Conservation (phyloP, 2,797 vertebrate species). For the Melanitta fusca region DNA sequence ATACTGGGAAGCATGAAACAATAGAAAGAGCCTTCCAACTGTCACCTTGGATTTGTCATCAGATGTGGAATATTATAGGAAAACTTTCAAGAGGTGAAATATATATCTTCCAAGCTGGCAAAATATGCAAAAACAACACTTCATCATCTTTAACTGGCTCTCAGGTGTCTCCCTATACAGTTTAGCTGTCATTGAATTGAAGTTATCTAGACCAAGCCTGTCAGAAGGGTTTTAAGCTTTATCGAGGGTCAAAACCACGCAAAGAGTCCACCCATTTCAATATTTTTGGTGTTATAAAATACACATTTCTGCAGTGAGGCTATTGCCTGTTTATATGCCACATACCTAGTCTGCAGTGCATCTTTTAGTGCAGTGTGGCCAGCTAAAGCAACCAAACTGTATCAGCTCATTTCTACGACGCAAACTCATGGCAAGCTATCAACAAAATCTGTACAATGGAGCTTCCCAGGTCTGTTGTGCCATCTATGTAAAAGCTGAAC, state of each 20-base stretch:
- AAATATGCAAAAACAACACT: constrained; percentile 52
- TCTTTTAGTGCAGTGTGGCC: not conserved
- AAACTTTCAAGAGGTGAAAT: constrained; percentile 59
- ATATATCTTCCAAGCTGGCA: constrained; percentile 52
- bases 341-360: not conserved
- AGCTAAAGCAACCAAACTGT: not conserved
- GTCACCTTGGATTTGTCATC: constrained; percentile 69
- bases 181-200: constrained; percentile 19
- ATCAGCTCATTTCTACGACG: not conserved
- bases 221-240: constrained; percentile 24
- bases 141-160: constrained; percentile 52
- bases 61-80: constrained; percentile 55
- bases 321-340: not conserved
- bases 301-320: not conserved
- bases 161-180: not conserved
- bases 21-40: constrained; percentile 55
- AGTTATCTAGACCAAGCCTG: not conserved
- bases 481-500: not conserved
- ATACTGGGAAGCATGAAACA: constrained; percentile 65
- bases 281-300: not conserved
- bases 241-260: constrained; percentile 3
- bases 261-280: not conserved
- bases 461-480: not conserved
- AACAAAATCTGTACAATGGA: not conserved
- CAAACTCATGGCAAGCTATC: not conserved